Base-by-base conservation (phyloP, 2,113 vertebrate genomes). In the Gopherus evgoodei region DNA sequence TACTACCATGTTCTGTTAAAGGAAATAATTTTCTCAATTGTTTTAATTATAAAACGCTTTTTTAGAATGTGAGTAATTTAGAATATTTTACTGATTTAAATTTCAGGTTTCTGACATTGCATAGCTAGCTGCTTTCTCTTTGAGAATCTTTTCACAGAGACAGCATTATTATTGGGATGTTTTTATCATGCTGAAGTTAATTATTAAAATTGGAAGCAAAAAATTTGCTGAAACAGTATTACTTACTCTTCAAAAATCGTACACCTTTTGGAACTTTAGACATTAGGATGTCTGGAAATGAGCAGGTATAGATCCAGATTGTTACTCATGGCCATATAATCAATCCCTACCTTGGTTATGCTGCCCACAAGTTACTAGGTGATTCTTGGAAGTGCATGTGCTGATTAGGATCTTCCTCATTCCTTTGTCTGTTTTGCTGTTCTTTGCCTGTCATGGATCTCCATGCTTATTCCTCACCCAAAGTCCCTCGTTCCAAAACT, bases 371-470 rank as follows among this genome's bases (percentile, higher is more conserved):
- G 93, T 54, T 81, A 31, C 52, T 94, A 90, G 76, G 38, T 91
- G 89, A 92, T 65, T 93, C 85, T 62, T 92, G 57, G n/a, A 59
- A 81, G 22, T 94, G 54, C 25, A 57, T 83, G 54, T 94, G 44
- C 0, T 81, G 84, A 92, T 95, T 94, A 65, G 84, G 56, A 75
- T 93, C 49, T 35, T 83, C 93, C 21, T 93, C 78, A 42, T 92
- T 65, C 94, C 57, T 84, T 90, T 47, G 11, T 47, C 38, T 42
- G 5, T 25, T 76, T 24, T 76, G 22, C 22, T 44, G 10, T 25
- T 25, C 24, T 47, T 24, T 47, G 24, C 42, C 13, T 47, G 22
- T 21, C 19, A 38, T 72, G n/a, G n/a, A 38, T 38, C 19, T 38
- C 19, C 65, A 19, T 38, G 8, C 65, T 72, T 38, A 72, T 72